phyloP scores from a whole-genome alignment of 2,113 vertebrate genomes.

The Tauraco erythrolophus region DNA sequence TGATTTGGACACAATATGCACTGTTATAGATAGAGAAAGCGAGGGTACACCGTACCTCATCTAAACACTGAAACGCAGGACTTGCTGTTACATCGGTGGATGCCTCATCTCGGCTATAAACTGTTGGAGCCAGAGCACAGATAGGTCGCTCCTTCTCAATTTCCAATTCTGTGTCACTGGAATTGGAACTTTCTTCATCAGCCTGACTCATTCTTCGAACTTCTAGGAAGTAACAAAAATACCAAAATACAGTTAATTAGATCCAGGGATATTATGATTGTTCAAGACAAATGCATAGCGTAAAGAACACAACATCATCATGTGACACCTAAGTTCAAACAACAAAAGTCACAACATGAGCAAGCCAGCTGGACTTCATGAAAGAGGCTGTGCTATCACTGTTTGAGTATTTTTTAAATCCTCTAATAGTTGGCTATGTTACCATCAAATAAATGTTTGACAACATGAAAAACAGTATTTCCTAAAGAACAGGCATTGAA shows the following conservation, averaged over 20 bases:
- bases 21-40: background rate
- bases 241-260: background rate
- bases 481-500: background rate
- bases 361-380: background rate
- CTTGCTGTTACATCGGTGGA: constrained; percentile 61
- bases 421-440: background rate
- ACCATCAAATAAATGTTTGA: background rate
- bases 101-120: constrained; percentile 66
- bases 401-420: background rate
- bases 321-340: background rate
- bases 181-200: constrained; percentile 53
- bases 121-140: constrained; percentile 65
- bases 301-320: background rate
- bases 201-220: constrained; percentile 74
- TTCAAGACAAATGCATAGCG: background rate
- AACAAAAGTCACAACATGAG: background rate
- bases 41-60: constrained; percentile 80
- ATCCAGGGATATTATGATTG: background rate
- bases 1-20: background rate
- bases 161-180: constrained; percentile 57
- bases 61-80: constrained; percentile 81
- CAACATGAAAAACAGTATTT: background rate
- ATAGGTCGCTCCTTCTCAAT: constrained; percentile 46
- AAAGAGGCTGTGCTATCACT: background rate
- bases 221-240: constrained; percentile 65